These are phyloP conservation scores for Agapornis roseicollis DNA, from an alignment of 2,113 vertebrate species.

Conservation along the genomic window DNA sequence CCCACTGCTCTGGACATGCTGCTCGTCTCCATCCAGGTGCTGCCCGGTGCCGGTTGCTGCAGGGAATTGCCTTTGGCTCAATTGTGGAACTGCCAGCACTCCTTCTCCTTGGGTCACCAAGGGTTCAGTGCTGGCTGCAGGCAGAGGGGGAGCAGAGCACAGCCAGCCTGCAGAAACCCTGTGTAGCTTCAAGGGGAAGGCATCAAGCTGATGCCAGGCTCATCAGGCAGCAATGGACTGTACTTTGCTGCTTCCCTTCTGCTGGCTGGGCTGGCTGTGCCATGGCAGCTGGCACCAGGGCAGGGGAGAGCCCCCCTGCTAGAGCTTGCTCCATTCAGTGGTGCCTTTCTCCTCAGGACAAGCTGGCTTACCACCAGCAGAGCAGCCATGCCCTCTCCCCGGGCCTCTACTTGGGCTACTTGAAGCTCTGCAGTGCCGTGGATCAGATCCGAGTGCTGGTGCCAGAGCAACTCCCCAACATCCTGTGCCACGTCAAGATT, in stretches of 20 bases:
- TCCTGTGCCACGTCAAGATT: constrained; percentile 88
- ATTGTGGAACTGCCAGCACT: background rate
- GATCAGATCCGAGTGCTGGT: constrained; percentile 91
- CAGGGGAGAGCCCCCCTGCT: rapidly evolving
- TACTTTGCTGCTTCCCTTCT: background rate
- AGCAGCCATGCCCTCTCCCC: constrained; percentile 82
- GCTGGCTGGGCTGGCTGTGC: background rate
- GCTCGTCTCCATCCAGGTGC: constrained; percentile 85
- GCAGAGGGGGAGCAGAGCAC: background rate
- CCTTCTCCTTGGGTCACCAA: rapidly evolving
- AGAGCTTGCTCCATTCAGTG: background rate
- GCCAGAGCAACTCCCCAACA: constrained; percentile 86
- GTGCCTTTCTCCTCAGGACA: constrained; percentile 77
- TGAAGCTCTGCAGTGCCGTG: constrained; percentile 90
- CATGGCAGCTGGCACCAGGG: rapidly evolving
- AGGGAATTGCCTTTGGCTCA: background rate
- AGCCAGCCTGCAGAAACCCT: background rate
- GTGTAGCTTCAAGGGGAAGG: background rate
- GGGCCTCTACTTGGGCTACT: constrained; percentile 88
- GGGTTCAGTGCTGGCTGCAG: background rate
- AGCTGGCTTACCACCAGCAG: constrained; percentile 84
- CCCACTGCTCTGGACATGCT: constrained; percentile 86
- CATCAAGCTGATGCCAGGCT: background rate
- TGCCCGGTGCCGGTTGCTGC: rapidly evolving
- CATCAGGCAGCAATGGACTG: rapidly evolving